phyloP scores from a whole-genome alignment of 2,113 vertebrate species.

The Macaca fascicularis region DNA sequence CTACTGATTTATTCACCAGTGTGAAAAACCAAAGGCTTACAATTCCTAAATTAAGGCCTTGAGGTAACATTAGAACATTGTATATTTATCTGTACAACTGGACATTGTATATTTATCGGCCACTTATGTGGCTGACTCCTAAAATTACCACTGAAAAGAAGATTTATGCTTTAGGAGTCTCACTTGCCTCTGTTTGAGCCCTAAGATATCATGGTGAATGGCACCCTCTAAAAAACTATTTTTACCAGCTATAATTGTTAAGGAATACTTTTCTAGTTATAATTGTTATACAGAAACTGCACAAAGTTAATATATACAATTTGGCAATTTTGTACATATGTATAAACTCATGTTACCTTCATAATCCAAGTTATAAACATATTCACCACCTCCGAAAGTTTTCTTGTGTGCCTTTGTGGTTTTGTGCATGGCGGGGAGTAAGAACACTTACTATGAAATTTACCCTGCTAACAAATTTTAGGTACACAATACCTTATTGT shows the following conservation, averaged over 20 bases:
- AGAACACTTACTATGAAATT: neutral
- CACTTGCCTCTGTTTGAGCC: neutral
- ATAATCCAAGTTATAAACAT: neutral
- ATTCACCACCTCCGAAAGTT: neutral
- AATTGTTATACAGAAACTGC: neutral
- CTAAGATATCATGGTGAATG: neutral
- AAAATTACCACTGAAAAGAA: constrained; percentile 13
- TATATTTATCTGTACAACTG: constrained; percentile 13
- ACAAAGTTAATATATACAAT: neutral
- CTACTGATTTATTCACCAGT: constrained; percentile 53
- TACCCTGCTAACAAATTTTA: neutral
- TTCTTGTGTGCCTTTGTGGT: neutral
- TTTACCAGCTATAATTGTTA: neutral
- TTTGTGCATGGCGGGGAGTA: neutral
- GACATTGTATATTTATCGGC: constrained; percentile 14
- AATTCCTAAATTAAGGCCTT: constrained; percentile 59
- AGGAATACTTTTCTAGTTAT: neutral
- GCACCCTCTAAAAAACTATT: neutral
- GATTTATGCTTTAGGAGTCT: constrained; percentile 11
- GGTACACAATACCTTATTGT: neutral
- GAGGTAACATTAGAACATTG: constrained; percentile 31
- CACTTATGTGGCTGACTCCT: neutral
- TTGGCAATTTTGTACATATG: neutral
- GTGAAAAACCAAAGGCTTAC: constrained; percentile 35
- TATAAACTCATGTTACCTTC: neutral